Conservation (phyloP, 2,797 vertebrate species). For the Rhincodon typus region DNA sequence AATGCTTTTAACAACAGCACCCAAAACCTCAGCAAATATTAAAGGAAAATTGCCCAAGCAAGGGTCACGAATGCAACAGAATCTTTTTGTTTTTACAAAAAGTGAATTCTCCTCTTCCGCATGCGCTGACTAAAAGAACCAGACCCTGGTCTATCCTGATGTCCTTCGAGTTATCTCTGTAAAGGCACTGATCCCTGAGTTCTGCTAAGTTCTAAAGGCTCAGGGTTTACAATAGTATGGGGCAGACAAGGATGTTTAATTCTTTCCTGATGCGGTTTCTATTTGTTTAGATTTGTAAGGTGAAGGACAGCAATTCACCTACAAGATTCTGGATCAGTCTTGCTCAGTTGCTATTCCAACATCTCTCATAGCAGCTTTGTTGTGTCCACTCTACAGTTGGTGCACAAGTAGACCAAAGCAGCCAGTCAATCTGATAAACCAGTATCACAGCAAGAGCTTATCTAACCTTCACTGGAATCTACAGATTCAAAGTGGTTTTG, state of each 20-base stretch:
- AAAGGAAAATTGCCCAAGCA: background rate
- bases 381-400: background rate
- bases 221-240: background rate
- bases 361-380: background rate
- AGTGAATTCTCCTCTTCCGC: background rate
- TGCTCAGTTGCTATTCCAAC: background rate
- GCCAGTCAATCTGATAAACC: background rate
- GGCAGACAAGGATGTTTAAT: background rate
- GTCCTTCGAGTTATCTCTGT: background rate
- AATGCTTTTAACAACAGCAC: background rate
- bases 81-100: background rate
- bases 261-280: background rate
- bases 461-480: background rate
- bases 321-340: background rate
- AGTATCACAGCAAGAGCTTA: background rate
- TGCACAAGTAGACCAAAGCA: background rate
- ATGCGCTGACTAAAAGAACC: background rate
- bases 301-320: background rate
- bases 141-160: background rate
- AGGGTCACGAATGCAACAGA: background rate
- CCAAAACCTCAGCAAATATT: background rate
- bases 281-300: background rate
- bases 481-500: background rate
- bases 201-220: background rate
- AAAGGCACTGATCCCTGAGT: background rate